Evolutionary conservation across 2,113 vertebrate genomes (phyloP), one percentile per base, ranked within the genome.

Genomic region (Podocnemis expansa): DNA sequence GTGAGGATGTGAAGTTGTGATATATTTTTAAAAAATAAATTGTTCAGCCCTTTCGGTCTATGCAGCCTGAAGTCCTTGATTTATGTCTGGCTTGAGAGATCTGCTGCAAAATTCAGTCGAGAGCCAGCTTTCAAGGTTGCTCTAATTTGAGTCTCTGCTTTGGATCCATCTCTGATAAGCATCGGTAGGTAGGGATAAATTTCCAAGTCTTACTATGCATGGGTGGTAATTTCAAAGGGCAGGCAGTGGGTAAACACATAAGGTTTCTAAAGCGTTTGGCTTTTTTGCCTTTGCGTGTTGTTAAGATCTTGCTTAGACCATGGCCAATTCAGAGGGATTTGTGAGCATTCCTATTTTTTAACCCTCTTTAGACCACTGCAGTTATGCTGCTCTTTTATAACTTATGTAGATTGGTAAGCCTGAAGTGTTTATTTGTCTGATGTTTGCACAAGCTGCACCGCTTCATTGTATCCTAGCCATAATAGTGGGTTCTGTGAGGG

Each of bases 331-430:
- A 16, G 73, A 93, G 93, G 80, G 78, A 75, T 84, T 76, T 91
- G 78, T 14, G 2, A 89, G 76, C 25, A 56, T 73, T 79, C 24
- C 82, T 58, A 91, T 75, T 82, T 34, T 67, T 96, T 95, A 82
- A 91, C 91, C 91, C 82, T 93, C 90, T 88, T 83, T 90, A 94
- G 88, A 91, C 87, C 89, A 78, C 75, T 85, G 24, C 13, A 45
- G 41, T 45, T 25, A 70, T 38, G 19, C 24, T 76, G 90, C 88
- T 51, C 90, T 78, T 92, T 94, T 91, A 85, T 80, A 89, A 55
- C 67, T 88, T 79, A 43, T 84, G 93, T 93, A 97, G 85, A 2
- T 27, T 73, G 83, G 1, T 82, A 93, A 91, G 80, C 31, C 63
- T 41, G 82, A 54, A 63, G 73, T 51, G 73, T 24, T 27, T 75